Evolutionary conservation across 2,113 vertebrate species (phyloP).

Genomic region (Ailurus styani): DNA sequence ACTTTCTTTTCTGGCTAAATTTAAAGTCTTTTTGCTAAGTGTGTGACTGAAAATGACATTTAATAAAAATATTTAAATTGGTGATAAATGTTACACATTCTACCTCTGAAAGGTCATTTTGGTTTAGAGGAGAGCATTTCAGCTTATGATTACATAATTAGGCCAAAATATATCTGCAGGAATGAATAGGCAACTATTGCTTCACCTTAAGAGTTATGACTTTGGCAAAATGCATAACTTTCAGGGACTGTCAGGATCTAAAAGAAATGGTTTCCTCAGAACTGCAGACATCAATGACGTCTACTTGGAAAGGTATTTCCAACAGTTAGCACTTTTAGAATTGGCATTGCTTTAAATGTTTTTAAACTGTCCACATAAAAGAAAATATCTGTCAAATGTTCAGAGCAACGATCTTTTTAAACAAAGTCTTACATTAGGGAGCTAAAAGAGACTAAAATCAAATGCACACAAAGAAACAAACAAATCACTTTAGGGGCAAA

Average conservation of each 20-base stretch:
- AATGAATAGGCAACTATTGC: neutral
- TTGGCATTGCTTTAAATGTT: neutral
- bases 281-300: neutral
- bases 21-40: neutral
- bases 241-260: neutral
- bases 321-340: slow-evolving; percentile 34
- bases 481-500: neutral
- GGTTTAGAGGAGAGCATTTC: neutral
- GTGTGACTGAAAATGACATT: neutral
- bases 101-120: neutral
- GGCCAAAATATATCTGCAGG: neutral
- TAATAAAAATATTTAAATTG: neutral
- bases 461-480: neutral
- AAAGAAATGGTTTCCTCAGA: neutral
- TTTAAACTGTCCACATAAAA: neutral
- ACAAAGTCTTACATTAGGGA: neutral
- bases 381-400: neutral
- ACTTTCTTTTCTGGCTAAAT: neutral
- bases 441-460: neutral
- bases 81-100: neutral
- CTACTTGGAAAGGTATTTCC: slow-evolving; percentile 26
- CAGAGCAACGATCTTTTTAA: neutral
- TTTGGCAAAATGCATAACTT: neutral
- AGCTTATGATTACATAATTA: neutral
- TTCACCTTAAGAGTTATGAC: neutral